Base-by-base conservation (phyloP, 2,888 invertebrate genomes). In the Archips xylosteana region DNA sequence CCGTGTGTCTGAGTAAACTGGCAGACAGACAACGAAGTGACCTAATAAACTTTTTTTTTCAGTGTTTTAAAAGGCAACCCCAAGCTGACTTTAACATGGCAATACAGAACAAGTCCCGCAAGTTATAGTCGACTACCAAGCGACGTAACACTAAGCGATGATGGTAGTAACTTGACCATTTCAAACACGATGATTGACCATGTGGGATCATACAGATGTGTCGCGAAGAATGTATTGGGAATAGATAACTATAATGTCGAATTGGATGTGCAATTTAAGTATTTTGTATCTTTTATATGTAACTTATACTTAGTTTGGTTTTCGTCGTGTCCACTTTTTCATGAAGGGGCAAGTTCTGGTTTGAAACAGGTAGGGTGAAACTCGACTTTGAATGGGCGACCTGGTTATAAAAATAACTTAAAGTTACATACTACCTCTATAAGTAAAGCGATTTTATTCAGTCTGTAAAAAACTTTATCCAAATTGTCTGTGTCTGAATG, bases 231-330 rank as follows among this genome's bases (percentile, higher is more conserved):
- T 78, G 79, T 85, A 0, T 64, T 92, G 0, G 94, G 92, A 6
- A 80, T 75, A 64, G 94, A 94, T 77, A 62, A 63, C 0, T 84
- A 88, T 76, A 84, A 87, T 3, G 78, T 88, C 0, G 68, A 76
- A 49, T 70, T 95, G 15, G 77, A 84, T 32, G 90, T 94, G 1
- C 89, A 90, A 65, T 90, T 94, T 95, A 84, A 90, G 92, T 88
- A 71, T 71, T 12, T 49, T 49, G 13, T 13, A 49, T n/a, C 3
- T 49, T 49, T 49, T 47, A 3, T 45, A 45, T 45, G 12, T 47
- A 47, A 47, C 45, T 10, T 12, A 23, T 23, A 1, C 1, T 1
- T 23, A 23, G 23, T 23, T 23, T 23, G 23, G 23, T 23, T 23
- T 23, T 23, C 23, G 23, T 23, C 23, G 1, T 23, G 23, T 23